phyloP scores from a whole-genome alignment of 2,113 vertebrate genomes.

The Eidolon helvum region DNA sequence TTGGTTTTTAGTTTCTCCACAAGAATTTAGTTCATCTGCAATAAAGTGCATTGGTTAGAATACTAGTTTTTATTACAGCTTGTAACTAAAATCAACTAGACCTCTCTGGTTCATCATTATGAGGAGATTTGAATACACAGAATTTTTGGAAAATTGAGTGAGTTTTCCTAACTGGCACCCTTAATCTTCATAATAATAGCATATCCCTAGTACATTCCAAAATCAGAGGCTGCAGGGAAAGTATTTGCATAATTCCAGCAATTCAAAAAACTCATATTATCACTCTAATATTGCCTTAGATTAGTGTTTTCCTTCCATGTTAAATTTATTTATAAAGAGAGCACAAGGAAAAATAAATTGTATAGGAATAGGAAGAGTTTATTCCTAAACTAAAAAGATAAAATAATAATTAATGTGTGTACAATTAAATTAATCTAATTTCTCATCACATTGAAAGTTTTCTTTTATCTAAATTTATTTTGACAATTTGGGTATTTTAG shows the following conservation, averaged over 20 bases:
- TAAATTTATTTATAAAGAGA: background rate
- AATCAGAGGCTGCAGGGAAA: background rate
- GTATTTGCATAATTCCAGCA: background rate
- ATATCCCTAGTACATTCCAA: background rate
- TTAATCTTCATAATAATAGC: background rate
- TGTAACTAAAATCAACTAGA: background rate
- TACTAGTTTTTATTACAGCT: background rate
- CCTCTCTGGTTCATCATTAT: background rate
- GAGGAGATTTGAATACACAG: background rate
- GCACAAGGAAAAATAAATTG: background rate
- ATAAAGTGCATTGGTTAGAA: background rate
- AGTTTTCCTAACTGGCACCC: background rate
- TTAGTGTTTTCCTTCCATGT: background rate
- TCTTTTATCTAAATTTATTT: slow-evolving; percentile 3
- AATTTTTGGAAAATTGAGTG: background rate
- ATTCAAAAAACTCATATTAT: background rate
- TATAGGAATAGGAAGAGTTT: background rate
- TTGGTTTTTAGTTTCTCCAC: background rate
- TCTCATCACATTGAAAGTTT: background rate
- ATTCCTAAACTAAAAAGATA: background rate
- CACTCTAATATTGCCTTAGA: background rate
- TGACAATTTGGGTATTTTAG: background rate
- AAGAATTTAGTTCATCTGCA: background rate
- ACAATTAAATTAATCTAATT: background rate
- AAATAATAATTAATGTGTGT: background rate